Evolutionary conservation across 2,113 vertebrate species (phyloP), one percentile per base, ranked within the genome.

Genomic region (Clupea harengus): DNA sequence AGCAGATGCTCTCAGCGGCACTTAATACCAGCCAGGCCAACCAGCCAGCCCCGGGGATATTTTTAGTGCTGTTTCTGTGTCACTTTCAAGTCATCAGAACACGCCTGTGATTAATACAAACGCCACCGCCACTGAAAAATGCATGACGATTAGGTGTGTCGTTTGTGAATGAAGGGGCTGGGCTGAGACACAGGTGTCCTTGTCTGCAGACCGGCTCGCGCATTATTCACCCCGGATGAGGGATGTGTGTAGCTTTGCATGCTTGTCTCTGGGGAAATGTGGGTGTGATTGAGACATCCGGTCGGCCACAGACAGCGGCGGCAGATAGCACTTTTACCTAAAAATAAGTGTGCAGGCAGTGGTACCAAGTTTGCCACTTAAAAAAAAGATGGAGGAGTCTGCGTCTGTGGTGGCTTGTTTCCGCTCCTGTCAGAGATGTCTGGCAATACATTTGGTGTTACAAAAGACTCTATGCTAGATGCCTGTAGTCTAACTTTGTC

Each of bases 1-100:
- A 91, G 89, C 93, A 94, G 92, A 93, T 94, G 93, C 89, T 93
- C 92, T 87, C 88, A 83, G 85, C 90, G 82, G 85, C 81, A 82
- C 89, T 88, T 90, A 93, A 91, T 92, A 89, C 88, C 90, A 86
- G 88, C 82, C 81, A 85, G 91, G 91, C 87, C 83, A 4, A 88
- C 67, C 67, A 6, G n/a, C 87, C 88, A 80, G 82, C 88, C 83
- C 75, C 25, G 17, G 81, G 81, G 86, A 87, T 94, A 92, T 94
- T 93, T 93, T 93, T 93, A 93, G 89, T n/a, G 72, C 44, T 18
- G 15, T 86, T 84, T 85, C 81, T 82, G 11, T 90, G 91, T 92
- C 90, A 91, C 84, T 89, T 89, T 2, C 81, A 89, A 93, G 87
- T 89, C 85, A 39, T 28, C 86, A 80, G 7, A 84, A 75, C 67